phyloP scores from a whole-genome alignment of 2,113 vertebrate species.

The Phrynosoma blainvillii region DNA sequence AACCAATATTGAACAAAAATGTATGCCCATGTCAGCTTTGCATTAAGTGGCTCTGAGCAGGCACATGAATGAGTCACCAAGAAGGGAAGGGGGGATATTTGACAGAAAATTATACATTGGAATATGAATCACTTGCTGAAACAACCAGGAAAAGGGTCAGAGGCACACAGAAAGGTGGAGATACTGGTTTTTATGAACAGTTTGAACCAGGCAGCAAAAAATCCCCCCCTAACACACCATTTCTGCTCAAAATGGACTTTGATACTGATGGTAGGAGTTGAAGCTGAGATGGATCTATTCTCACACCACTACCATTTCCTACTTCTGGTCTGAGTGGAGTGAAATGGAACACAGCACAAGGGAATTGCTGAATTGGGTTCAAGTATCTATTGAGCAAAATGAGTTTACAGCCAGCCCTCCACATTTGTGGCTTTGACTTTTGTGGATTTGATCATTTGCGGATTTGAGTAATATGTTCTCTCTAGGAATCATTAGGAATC shows the following conservation, averaged over 20 bases:
- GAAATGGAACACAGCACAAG: not conserved
- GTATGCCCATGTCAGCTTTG: constrained; percentile 12
- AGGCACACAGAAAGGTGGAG: constrained; percentile 32
- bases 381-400: not conserved
- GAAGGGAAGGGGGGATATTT: not conserved
- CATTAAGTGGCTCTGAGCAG: constrained; percentile 52
- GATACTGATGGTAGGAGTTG: too few relatives aligned
- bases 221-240: not conserved
- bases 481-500: too few relatives aligned
- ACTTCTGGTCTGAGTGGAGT: not conserved
- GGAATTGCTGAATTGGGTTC: not conserved
- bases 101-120: constrained; percentile 54
- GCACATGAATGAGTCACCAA: constrained; percentile 55
- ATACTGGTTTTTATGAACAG: not conserved
- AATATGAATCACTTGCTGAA: constrained; percentile 52
- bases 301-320: not conserved
- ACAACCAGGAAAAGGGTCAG: not conserved
- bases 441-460: too few relatives aligned
- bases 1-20: constrained; percentile 25
- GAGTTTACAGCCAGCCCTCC: too few relatives aligned
- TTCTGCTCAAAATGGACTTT: not conserved
- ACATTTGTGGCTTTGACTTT: too few relatives aligned
- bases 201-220: constrained; percentile 42
- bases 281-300: too few relatives aligned
- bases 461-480: too few relatives aligned